Conservation (phyloP, 2,888 invertebrate species). For the Labia minor region DNA sequence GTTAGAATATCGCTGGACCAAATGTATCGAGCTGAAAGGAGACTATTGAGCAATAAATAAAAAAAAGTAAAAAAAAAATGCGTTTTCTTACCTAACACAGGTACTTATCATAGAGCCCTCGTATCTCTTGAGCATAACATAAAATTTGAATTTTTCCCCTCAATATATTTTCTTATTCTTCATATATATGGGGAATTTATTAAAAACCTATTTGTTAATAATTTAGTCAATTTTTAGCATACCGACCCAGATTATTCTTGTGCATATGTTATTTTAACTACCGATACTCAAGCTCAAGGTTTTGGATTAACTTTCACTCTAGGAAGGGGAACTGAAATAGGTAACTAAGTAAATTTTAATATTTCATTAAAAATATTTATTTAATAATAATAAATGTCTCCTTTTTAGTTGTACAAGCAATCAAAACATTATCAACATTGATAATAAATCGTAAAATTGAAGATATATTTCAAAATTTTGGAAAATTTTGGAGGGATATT, state of each 20-base stretch:
- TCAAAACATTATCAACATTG: conserved; percentile 56
- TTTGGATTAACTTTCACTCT: conserved; percentile 79
- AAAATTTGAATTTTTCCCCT: too few species aligned
- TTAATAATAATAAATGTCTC: conserved; percentile 18
- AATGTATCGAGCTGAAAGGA: too few species aligned
- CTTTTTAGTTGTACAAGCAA: conserved; percentile 56
- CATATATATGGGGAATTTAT: too few species aligned
- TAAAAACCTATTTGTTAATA: too few species aligned
- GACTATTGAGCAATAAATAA: too few species aligned
- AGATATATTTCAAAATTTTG: conserved; percentile 68
- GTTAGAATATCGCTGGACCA: too few species aligned
- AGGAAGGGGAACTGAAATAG: conserved; percentile 79
- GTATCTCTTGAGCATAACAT: too few species aligned
- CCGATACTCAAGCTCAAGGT: conserved; percentile 52
- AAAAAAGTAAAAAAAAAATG: too few species aligned
- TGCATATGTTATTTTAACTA: conserved; percentile 73
- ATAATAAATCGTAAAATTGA: conserved; percentile 56
- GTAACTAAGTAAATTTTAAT: conserved; percentile 33
- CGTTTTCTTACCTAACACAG: too few species aligned
- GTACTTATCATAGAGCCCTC: too few species aligned
- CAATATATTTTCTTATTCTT: too few species aligned
- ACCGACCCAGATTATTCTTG: conserved; percentile 84
- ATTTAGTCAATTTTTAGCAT: conserved; percentile 60
- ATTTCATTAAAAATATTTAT: too few species aligned
- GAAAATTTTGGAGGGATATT: conserved; percentile 63